These are phyloP conservation scores for Cerastoderma edule DNA, from an alignment of 2,888 invertebrate species.

Conservation along the genomic window DNA sequence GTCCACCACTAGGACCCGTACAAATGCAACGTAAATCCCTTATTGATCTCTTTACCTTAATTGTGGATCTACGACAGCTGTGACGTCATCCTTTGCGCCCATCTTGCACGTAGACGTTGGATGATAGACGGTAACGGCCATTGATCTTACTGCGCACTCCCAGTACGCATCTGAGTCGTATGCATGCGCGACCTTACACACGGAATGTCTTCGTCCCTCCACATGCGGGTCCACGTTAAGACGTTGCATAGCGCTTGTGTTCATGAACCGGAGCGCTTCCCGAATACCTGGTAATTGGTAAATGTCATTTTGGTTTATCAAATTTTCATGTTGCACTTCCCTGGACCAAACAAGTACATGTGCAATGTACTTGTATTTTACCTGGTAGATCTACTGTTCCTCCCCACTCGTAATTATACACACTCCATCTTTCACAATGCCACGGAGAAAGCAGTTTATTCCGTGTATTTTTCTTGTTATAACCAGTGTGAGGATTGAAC, in stretches of 20 bases:
- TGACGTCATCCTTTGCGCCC: background rate
- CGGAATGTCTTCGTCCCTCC: background rate
- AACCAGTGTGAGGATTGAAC: too few relatives aligned
- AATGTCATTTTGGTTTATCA: background rate
- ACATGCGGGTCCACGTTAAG: background rate
- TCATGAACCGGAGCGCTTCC: background rate
- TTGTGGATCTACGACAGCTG: background rate
- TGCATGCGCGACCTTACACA: background rate
- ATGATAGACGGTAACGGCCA: constrained; percentile 5
- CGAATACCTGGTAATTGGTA: constrained; percentile 8
- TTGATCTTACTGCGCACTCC: constrained; percentile 1
- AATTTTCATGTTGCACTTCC: background rate
- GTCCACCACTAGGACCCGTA: background rate
- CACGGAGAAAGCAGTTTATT: background rate
- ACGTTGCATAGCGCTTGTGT: background rate
- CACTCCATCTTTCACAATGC: background rate
- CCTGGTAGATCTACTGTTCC: background rate
- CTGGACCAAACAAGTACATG: background rate
- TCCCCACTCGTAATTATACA: background rate
- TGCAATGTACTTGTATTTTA: background rate
- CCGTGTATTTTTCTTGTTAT: too few relatives aligned
- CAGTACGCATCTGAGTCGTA: constrained; percentile 8
- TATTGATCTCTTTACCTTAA: too few relatives aligned
- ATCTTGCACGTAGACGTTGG: constrained; percentile 11
- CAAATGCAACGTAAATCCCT: too few relatives aligned